These are phyloP conservation scores for Drosophila setifemur DNA, from an alignment of 1,140 invertebrate genomes.

Conservation along the genomic window DNA sequence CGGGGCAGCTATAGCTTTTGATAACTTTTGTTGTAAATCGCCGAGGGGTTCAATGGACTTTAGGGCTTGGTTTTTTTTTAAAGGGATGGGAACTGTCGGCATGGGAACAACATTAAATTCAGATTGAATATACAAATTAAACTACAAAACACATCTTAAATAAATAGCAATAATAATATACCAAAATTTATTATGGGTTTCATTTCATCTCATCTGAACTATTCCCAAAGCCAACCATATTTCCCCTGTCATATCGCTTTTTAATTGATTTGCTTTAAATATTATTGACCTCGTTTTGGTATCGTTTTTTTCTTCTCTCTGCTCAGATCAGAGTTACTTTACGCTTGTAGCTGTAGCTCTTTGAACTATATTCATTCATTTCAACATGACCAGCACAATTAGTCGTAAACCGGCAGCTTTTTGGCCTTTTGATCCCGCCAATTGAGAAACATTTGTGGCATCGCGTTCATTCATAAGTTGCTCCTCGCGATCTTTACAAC, in stretches of 20 bases:
- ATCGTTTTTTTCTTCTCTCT: not conserved
- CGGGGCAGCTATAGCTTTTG: slow-evolving; percentile 4
- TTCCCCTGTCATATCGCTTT: too few species aligned
- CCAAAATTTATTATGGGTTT: too few species aligned
- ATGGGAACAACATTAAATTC: not conserved
- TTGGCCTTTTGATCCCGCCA: slow-evolving; percentile 70
- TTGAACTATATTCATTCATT: slow-evolving; percentile 29
- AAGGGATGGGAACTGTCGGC: not conserved
- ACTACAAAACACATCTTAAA: too few species aligned
- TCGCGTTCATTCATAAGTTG: slow-evolving; percentile 40
- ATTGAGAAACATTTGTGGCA: slow-evolving; percentile 62
- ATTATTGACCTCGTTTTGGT: not conserved
- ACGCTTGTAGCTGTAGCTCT: too few species aligned
- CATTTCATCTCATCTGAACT: too few species aligned
- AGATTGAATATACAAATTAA: too few species aligned
- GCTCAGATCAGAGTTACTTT: not conserved
- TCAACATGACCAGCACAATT: slow-evolving; percentile 66
- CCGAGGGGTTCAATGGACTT: slow-evolving; percentile 33
- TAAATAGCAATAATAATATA: not conserved
- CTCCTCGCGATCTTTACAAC: not conserved
- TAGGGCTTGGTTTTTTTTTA: not conserved
- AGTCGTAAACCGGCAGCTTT: slow-evolving; percentile 45
- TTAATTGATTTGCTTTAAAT: not conserved
- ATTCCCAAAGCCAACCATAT: too few species aligned
- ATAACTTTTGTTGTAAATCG: slow-evolving; percentile 23